These are phyloP conservation scores for Caenorhabditis remanei DNA, from an alignment of 1,140 invertebrate genomes.

Conservation along the genomic window DNA sequence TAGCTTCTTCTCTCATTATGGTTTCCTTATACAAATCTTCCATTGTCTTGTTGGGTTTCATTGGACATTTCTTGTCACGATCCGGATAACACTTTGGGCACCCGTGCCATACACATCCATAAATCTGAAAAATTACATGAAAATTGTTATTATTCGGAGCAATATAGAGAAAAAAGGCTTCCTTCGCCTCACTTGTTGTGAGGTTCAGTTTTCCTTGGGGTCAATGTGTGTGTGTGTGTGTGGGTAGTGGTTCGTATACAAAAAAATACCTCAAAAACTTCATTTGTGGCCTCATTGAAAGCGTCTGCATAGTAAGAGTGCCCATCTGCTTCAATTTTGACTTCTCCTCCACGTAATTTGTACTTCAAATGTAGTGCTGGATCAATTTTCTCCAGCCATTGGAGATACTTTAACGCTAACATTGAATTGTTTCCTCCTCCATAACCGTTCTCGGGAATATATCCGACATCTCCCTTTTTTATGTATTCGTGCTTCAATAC, in stretches of 20 bases:
- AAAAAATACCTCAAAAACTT: neutral
- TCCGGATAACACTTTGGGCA: neutral
- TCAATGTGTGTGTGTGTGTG: too few relatives aligned
- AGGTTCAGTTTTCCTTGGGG: too few relatives aligned
- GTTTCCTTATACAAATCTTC: neutral
- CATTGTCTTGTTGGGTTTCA: neutral
- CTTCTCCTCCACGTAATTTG: neutral
- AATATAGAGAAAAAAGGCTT: too few relatives aligned
- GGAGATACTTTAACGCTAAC: neutral
- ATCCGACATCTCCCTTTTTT: neutral
- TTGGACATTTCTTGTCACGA: neutral
- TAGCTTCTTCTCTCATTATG: neutral
- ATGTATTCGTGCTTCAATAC: neutral
- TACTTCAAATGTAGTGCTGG: neutral
- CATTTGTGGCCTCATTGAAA: neutral
- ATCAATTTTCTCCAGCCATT: neutral
- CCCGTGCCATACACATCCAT: neutral
- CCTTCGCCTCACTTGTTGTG: too few relatives aligned
- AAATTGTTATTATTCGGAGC: neutral
- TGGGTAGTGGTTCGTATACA: neutral
- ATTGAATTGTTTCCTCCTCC: neutral
- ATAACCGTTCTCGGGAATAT: conserved; percentile 14
- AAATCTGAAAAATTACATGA: neutral
- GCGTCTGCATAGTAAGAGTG: neutral
- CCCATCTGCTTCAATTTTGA: neutral